These are phyloP conservation scores for Aleiodes sp. DNA, from an alignment of 1,140 invertebrate genomes.

Conservation along the genomic window DNA sequence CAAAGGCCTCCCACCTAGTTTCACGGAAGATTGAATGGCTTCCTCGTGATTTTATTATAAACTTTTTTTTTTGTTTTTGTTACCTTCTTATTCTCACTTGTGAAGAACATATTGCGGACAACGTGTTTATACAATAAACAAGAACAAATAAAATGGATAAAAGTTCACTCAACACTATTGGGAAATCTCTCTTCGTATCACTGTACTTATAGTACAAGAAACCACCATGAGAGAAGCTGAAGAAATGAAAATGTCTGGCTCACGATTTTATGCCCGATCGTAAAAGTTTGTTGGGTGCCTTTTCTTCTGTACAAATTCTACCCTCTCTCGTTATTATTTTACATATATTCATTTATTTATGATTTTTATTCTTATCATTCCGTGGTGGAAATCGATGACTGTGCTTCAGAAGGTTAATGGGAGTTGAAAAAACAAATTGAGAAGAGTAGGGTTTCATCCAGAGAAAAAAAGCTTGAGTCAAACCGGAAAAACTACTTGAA, in stretches of 20 bases:
- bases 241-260: constrained; percentile 26
- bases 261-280: constrained; percentile 25
- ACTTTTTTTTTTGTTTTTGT: neutral
- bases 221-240: constrained; percentile 17
- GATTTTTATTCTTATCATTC: neutral
- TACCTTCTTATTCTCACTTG: neutral
- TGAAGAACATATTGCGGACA: neutral
- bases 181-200: constrained; percentile 1
- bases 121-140: neutral
- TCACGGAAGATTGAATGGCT: constrained; percentile 32
- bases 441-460: too few species aligned
- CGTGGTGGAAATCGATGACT: too few species aligned
- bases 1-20: constrained; percentile 40
- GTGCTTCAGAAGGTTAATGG: too few species aligned
- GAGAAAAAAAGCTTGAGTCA: too few species aligned
- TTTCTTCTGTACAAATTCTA: constrained; percentile 16
- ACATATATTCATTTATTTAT: neutral
- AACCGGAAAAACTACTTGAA: too few species aligned
- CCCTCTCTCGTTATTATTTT: neutral
- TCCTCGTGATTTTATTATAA: constrained; percentile 31
- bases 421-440: too few species aligned
- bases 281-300: constrained; percentile 14
- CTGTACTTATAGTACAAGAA: neutral
- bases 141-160: neutral
- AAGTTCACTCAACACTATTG: constrained; percentile 9